Evolutionary conservation across 2,888 invertebrate species (phyloP).

Genomic region (Mycogona germanica): DNA sequence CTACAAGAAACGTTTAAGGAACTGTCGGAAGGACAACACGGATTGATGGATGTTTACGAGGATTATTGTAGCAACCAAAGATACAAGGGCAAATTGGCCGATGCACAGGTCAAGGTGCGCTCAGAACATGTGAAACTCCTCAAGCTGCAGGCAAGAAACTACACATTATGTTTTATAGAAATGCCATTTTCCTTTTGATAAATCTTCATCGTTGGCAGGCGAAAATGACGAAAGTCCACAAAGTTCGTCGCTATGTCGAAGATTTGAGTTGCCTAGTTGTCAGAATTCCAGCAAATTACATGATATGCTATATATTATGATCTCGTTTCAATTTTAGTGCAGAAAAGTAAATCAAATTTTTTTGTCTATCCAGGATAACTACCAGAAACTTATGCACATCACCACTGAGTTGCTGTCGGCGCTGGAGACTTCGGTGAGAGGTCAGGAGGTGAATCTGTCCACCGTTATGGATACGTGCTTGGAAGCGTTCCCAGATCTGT

Average conservation of each 20-base stretch:
- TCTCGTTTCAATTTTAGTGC: no score
- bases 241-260: no score
- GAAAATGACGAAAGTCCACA: no score
- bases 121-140: slow-evolving; percentile 17
- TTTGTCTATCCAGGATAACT: slow-evolving; percentile 34
- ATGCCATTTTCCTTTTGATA: no score
- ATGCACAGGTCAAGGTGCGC: slow-evolving; percentile 18
- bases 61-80: slow-evolving; percentile 2
- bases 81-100: slow-evolving; percentile 1
- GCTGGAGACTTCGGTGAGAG: slow-evolving; percentile 44
- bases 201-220: no score
- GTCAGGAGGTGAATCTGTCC: slow-evolving; percentile 40
- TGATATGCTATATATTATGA: no score
- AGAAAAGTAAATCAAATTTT: no score
- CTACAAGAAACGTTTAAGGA: background rate
- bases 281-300: no score
- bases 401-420: slow-evolving; percentile 46
- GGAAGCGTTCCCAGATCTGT: slow-evolving; percentile 41
- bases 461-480: slow-evolving; percentile 39
- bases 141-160: slow-evolving; percentile 22
- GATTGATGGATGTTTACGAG: background rate
- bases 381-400: slow-evolving; percentile 39
- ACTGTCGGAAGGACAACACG: background rate
- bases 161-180: slow-evolving; percentile 8
- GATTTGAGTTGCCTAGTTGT: no score